Conservation (phyloP, 1,140 invertebrate genomes). For the Diachasmimorpha longicaudata region DNA sequence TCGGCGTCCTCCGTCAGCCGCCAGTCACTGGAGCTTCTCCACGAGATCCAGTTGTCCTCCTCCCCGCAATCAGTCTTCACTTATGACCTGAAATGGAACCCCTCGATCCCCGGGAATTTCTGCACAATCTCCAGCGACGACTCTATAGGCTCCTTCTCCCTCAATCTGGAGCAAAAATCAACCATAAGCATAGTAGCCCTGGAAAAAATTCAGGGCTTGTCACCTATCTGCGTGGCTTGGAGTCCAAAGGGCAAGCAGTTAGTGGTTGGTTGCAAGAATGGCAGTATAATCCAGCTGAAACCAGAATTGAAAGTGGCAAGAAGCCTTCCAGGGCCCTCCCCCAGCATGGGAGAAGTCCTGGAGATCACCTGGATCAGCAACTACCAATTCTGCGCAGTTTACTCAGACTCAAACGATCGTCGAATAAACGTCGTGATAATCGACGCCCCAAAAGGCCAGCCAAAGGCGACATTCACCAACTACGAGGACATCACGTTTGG, state of each 20-base stretch:
- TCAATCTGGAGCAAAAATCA: constrained; percentile 46
- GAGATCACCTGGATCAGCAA: constrained; percentile 70
- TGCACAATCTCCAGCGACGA: constrained; percentile 53
- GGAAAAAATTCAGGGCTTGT: constrained; percentile 41
- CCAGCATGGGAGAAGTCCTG: constrained; percentile 58
- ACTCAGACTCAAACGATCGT: constrained; percentile 49
- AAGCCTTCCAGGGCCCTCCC: constrained; percentile 59
- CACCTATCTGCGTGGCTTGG: constrained; percentile 68
- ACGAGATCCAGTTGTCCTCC: constrained; percentile 46
- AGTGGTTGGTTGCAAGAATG: constrained; percentile 70
- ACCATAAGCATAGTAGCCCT: constrained; percentile 37
- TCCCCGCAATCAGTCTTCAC: constrained; percentile 34
- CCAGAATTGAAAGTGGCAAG: constrained; percentile 71
- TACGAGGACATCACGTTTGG: constrained; percentile 71
- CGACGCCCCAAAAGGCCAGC: constrained; percentile 66
- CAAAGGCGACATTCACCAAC: constrained; percentile 57
- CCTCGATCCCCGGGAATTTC: constrained; percentile 50
- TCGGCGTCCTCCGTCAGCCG: constrained; percentile 42
- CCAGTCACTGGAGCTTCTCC: constrained; percentile 45
- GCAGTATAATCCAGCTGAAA: constrained; percentile 71
- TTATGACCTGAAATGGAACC: constrained; percentile 56
- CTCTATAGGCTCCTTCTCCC: constrained; percentile 51
- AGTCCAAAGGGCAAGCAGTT: constrained; percentile 82
- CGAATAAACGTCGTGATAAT: constrained; percentile 60
- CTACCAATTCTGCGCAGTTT: constrained; percentile 69